Percentiles rank a stretch among this genome's conserved stretches.
phyloP scores from a whole-genome alignment of 2,888 invertebrate species.

The Mylabris sibirica region DNA sequence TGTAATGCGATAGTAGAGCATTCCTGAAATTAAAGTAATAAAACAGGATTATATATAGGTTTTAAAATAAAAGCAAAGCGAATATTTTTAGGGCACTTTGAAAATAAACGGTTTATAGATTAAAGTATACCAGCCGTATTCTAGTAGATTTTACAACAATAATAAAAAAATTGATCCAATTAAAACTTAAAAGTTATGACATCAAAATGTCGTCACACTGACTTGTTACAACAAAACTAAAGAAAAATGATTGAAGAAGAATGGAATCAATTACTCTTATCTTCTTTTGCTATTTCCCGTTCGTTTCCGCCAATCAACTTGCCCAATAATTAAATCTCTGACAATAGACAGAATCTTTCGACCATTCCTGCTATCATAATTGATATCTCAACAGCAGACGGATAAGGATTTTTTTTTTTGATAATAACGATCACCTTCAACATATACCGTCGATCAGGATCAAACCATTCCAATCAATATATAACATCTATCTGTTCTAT shows the following conservation, averaged over 20 bases:
- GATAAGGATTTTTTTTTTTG: background rate
- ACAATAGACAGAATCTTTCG: conserved; percentile 34
- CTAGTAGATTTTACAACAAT: conserved; percentile 29
- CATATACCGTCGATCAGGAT: conserved; percentile 36
- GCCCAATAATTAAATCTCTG: conserved; percentile 42
- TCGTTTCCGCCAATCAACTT: conserved; percentile 44
- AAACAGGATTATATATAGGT: conserved; percentile 47
- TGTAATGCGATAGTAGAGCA: conserved; percentile 44
- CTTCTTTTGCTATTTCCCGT: conserved; percentile 28
- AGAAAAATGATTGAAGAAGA: conserved; percentile 38
- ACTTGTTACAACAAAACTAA: conserved; percentile 23
- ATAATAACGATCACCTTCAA: conserved; percentile 42
- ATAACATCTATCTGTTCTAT: conserved; percentile 13
- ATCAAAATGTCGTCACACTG: conserved; percentile 23
- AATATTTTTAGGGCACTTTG: conserved; percentile 41
- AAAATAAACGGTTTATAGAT: conserved; percentile 41
- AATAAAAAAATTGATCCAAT: conserved; percentile 30
- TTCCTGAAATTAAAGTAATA: conserved; percentile 52
- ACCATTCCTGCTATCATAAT: conserved; percentile 44
- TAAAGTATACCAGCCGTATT: conserved; percentile 24
- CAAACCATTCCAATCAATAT: conserved; percentile 27
- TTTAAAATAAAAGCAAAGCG: conserved; percentile 47
- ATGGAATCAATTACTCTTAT: conserved; percentile 43
- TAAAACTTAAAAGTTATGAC: conserved; percentile 27
- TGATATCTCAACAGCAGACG: conserved; percentile 44